A percentile compares a stretch with the other conserved stretches of the same genome.
phyloP scores from a whole-genome alignment of 2,113 vertebrate species.

The Nansenia antarctica region DNA sequence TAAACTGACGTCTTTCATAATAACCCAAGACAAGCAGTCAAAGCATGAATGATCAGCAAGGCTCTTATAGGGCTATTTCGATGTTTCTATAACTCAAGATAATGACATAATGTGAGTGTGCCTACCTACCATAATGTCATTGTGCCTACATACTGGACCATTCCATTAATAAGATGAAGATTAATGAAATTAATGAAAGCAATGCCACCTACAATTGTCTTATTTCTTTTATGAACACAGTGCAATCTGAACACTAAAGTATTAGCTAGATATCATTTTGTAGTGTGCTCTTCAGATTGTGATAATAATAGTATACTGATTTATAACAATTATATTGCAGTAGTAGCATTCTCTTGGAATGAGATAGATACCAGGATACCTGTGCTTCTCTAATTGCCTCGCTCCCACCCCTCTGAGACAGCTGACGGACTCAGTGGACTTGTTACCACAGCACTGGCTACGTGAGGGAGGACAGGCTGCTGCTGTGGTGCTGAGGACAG shows the following conservation, averaged over 20 bases:
- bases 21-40: too few relatives aligned
- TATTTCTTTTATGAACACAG: not conserved
- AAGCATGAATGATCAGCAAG: too few relatives aligned
- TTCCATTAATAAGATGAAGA: not conserved
- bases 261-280: too few relatives aligned
- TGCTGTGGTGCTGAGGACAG: conserved; percentile 31
- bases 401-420: conserved; percentile 24
- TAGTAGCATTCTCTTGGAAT: conserved; percentile 1
- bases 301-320: not conserved
- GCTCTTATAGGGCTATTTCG: too few relatives aligned
- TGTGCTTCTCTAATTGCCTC: conserved; percentile 1
- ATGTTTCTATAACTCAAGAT: not conserved
- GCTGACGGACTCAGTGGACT: not conserved
- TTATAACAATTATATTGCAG: not conserved
- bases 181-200: not conserved
- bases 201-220: not conserved
- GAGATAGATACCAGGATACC: not conserved
- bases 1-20: too few relatives aligned
- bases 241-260: too few relatives aligned
- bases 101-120: not conserved
- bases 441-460: conserved; percentile 58
- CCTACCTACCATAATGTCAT: too few relatives aligned
- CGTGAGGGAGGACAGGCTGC: conserved; percentile 8
- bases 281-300: not conserved
- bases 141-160: too few relatives aligned